A percentile compares a stretch with the other conserved stretches of the same genome.
These are phyloP conservation scores for Lethrus apterus DNA, from an alignment of 1,140 invertebrate species.

Conservation along the genomic window DNA sequence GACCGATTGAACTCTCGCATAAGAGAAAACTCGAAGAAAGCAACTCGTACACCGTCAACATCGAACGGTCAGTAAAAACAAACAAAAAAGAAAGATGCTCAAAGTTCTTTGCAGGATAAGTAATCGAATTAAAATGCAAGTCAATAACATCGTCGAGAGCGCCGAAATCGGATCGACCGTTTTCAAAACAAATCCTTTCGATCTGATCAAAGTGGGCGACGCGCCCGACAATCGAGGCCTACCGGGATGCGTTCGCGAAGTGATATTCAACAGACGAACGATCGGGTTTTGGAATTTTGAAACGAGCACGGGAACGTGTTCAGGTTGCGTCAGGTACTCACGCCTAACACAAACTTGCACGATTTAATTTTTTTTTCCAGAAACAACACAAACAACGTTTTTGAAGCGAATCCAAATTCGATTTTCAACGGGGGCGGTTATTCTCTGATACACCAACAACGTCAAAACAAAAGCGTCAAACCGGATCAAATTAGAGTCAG, in stretches of 20 bases:
- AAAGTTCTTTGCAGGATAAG: too few relatives aligned
- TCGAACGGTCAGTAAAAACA: slow-evolving; percentile 40
- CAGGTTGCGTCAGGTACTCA: slow-evolving; percentile 64
- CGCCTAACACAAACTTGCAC: too few relatives aligned
- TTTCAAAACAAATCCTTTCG: slow-evolving; percentile 2
- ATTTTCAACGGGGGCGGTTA: slow-evolving; percentile 61
- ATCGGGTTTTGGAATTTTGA: slow-evolving; percentile 87
- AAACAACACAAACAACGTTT: too few relatives aligned
- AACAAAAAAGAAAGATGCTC: too few relatives aligned
- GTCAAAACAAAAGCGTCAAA: slow-evolving; percentile 44
- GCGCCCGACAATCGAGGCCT: slow-evolving; percentile 40
- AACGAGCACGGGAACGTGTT: slow-evolving; percentile 57
- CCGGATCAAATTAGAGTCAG: slow-evolving; percentile 65
- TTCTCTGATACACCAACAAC: slow-evolving; percentile 48
- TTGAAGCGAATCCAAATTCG: too few relatives aligned
- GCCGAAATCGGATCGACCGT: not conserved
- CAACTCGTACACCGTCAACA: slow-evolving; percentile 55
- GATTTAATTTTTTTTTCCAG: too few relatives aligned
- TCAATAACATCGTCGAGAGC: slow-evolving; percentile 46
- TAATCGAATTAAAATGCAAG: slow-evolving; percentile 49
- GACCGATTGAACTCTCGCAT: not conserved
- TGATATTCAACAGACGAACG: slow-evolving; percentile 68
- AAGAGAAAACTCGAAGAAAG: slow-evolving; percentile 38
- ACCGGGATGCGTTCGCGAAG: slow-evolving; percentile 67
- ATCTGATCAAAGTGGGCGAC: slow-evolving; percentile 12